Base-by-base conservation (phyloP, 1,140 invertebrate genomes). In the Danaus plexippus region DNA sequence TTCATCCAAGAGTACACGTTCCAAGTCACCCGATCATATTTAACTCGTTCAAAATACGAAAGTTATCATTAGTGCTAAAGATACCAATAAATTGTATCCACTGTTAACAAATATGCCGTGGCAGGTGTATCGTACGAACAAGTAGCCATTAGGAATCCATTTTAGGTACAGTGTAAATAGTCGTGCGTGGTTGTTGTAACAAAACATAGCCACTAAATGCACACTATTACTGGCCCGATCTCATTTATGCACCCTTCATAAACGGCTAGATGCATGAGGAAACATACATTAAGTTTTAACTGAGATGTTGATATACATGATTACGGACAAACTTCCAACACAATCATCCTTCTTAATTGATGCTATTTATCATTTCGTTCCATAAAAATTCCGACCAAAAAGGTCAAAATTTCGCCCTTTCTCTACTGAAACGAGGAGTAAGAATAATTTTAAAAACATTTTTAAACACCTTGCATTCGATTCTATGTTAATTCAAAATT, bases 221-320 rank as follows among this genome's bases (percentile, higher is more conserved):
- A 59, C 61, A 67, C 68, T 66, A 56, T 47, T 42, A 44, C 47
- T 60, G 49, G 54, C 57, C 63, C 59, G 61, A 66, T 63, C 73
- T 79, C 73, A 81, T 80, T 81, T 81, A 85, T 85, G 80, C 82
- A 85, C 82, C 82, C 82, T 80, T 81, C 71, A 69, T 71, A 76
- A 76, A 68, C 75, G 75, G 67, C 76, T 70, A 73, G 67, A 65
- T 69, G 73, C 64, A 57, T 63, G 61, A 58, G 45, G 63, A 61
- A 59, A 53, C 50, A 48, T 65, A 11, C 48, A 47, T 61, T 61
- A 52, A 12, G 43, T 50, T 60, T 59, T 13, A 49, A 54, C 46
- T 46, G 43, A 42, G 47, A 13, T 11, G 15, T 15, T 44, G 12
- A 41, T 52, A 52, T 52, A 22, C 22, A 32, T 32, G 1, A 32